These are phyloP conservation scores for Diploptera punctata DNA, from an alignment of 2,888 invertebrate species.

Conservation along the genomic window DNA sequence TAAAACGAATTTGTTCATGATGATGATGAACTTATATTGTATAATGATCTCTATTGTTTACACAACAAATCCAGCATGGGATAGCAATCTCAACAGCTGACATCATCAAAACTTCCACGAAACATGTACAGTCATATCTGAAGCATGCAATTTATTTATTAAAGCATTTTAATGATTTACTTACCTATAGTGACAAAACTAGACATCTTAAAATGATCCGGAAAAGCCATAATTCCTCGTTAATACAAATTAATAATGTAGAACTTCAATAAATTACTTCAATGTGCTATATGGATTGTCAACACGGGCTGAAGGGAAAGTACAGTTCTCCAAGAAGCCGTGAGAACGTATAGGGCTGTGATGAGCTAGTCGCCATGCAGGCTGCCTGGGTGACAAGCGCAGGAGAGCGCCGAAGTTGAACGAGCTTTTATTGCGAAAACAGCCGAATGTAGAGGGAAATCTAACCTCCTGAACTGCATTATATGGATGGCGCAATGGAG, in stretches of 20 bases:
- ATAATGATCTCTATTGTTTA: too few species aligned
- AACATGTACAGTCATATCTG: too few species aligned
- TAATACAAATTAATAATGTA: too few species aligned
- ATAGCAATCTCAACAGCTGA: too few species aligned
- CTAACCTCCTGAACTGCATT: constrained; percentile 4
- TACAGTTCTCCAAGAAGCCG: not conserved
- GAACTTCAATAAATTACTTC: too few species aligned
- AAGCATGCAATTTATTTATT: too few species aligned
- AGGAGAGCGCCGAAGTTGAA: not conserved
- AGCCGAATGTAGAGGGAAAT: not conserved
- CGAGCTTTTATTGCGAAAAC: not conserved
- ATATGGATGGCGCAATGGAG: constrained; percentile 4
- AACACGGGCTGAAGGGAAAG: not conserved
- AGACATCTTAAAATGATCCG: not conserved
- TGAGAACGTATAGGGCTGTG: not conserved
- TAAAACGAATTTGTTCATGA: too few species aligned
- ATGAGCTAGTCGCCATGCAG: constrained; percentile 9
- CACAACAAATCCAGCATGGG: too few species aligned
- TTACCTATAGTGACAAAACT: constrained; percentile 1
- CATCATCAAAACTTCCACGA: too few species aligned
- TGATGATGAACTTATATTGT: too few species aligned
- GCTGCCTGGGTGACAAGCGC: not conserved
- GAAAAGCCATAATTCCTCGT: not conserved
- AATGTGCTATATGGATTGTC: too few species aligned
- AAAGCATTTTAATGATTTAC: too few species aligned